Percentiles rank a stretch among this genome's conserved stretches.
These are phyloP conservation scores for Morpho deidamia DNA, from an alignment of 2,888 invertebrate species.

Conservation along the genomic window DNA sequence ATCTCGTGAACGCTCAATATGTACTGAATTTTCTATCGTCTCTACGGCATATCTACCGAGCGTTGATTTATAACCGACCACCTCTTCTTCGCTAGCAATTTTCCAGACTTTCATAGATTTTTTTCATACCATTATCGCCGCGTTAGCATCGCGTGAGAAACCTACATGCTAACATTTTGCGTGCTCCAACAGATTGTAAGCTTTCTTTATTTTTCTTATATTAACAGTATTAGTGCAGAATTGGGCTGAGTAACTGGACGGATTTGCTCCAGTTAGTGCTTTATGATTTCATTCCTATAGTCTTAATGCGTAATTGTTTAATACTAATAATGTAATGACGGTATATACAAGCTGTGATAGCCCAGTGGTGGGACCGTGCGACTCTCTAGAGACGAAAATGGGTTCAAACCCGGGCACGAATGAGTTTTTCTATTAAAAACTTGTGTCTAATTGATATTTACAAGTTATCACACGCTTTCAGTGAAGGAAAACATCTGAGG, in stretches of 20 bases:
- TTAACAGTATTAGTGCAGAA: constrained; percentile 3
- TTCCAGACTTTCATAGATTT: constrained; percentile 25
- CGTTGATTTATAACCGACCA: constrained; percentile 23
- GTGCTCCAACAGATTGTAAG: constrained; percentile 19
- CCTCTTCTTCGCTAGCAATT: constrained; percentile 8
- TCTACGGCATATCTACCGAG: not conserved
- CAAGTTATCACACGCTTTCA: too few species aligned
- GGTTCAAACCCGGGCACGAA: too few species aligned
- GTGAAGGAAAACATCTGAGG: too few species aligned
- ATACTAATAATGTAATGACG: too few species aligned
- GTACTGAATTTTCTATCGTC: constrained; percentile 3
- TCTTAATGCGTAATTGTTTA: too few species aligned
- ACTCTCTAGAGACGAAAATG: too few species aligned
- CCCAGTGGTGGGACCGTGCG: too few species aligned
- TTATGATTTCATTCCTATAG: constrained; percentile 1
- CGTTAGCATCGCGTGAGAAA: constrained; percentile 26
- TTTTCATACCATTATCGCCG: constrained; percentile 19
- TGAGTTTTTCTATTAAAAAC: too few species aligned
- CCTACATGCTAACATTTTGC: constrained; percentile 20
- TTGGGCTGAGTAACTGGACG: constrained; percentile 21
- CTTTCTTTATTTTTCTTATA: constrained; percentile 24
- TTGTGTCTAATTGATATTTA: too few species aligned
- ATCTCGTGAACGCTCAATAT: not conserved
- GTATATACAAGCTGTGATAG: too few species aligned
- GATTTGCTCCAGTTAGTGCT: constrained; percentile 21